Percentiles rank a stretch among this genome's conserved stretches.
These are phyloP conservation scores for Isichthys henryi DNA, from an alignment of 2,113 vertebrate species.

Conservation along the genomic window DNA sequence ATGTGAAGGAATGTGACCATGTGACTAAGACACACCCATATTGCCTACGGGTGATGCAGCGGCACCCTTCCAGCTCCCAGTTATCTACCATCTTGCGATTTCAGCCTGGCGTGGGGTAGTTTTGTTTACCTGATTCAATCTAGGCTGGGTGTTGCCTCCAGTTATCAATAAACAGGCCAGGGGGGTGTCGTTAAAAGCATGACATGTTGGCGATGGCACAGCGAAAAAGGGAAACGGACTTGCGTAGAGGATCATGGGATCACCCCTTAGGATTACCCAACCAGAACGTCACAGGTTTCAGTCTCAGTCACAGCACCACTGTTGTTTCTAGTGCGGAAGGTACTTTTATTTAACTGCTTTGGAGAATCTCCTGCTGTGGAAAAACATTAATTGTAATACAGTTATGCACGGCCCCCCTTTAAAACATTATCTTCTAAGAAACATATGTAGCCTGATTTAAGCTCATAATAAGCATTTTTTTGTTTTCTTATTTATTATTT, in stretches of 20 bases:
- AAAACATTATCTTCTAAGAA: background rate
- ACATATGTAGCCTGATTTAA: background rate
- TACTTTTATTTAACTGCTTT: background rate
- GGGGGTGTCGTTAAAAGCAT: background rate
- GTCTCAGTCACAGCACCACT: background rate
- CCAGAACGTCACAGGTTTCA: background rate
- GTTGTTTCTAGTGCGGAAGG: background rate
- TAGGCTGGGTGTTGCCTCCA: background rate
- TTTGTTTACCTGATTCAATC: background rate
- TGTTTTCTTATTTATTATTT: background rate
- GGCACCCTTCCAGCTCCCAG: background rate
- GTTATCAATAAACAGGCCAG: background rate
- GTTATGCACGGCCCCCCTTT: background rate
- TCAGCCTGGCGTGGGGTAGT: background rate
- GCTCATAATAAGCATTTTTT: background rate
- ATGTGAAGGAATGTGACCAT: background rate
- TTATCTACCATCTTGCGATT: background rate
- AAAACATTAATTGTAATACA: background rate
- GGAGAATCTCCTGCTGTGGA: background rate
- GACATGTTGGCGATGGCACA: background rate
- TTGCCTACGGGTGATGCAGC: background rate
- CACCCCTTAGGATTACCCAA: background rate
- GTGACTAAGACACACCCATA: constrained; percentile 3
- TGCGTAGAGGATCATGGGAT: background rate
- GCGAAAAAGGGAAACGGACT: background rate